Conservation (phyloP, 2,113 vertebrate genomes). For the Turdus rufiventris region DNA sequence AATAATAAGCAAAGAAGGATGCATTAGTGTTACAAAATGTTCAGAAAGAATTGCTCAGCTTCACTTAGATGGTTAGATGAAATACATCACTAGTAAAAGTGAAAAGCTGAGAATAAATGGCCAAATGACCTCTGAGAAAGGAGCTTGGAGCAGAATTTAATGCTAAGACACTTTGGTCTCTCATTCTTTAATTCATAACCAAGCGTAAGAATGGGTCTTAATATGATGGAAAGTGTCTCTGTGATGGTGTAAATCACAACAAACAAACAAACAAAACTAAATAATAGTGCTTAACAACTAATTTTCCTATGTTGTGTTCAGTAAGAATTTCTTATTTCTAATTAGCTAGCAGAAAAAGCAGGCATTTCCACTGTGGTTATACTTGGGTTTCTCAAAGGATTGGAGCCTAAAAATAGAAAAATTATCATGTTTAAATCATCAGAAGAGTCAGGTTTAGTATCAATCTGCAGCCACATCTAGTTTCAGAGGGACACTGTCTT, state of each 20-base stretch:
- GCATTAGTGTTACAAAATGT: not conserved
- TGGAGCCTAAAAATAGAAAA: not conserved
- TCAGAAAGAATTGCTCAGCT: not conserved
- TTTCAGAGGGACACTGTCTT: not conserved
- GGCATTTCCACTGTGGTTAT: not conserved
- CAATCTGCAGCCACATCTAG: not conserved
- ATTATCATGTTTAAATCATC: not conserved
- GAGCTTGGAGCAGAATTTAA: not conserved
- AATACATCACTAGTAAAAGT: not conserved
- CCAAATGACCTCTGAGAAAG: not conserved
- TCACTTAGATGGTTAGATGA: not conserved
- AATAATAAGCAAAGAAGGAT: not conserved
- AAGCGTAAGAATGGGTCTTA: not conserved
- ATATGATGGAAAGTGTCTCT: not conserved
- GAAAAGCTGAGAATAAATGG: not conserved
- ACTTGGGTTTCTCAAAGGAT: not conserved
- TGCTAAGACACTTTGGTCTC: not conserved
- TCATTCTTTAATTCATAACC: not conserved
- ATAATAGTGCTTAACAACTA: not conserved
- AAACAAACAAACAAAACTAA: not conserved
- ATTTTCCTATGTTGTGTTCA: not conserved
- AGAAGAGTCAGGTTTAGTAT: not conserved
- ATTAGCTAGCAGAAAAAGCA: not conserved
- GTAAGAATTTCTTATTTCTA: not conserved
- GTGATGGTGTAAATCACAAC: not conserved